Evolutionary conservation across 2,113 vertebrate genomes (phyloP).

Genomic region (Strix aluco): DNA sequence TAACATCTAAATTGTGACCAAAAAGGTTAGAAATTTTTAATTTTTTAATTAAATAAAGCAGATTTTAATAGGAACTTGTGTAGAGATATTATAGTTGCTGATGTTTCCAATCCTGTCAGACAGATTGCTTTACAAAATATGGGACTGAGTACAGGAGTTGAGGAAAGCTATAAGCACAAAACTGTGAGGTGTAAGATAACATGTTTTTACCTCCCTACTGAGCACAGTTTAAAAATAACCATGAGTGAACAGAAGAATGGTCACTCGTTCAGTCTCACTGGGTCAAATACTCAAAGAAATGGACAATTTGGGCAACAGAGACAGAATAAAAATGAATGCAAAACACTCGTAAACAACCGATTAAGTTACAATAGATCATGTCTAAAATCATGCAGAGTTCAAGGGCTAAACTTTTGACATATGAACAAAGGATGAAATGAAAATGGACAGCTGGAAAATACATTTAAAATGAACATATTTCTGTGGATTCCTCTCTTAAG

Average conservation of each 20-base stretch:
- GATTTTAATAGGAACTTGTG: not conserved
- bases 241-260: not conserved
- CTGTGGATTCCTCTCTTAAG: not conserved
- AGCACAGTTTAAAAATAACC: not conserved
- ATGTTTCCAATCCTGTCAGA: not conserved
- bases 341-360: not conserved
- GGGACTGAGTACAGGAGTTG: not conserved
- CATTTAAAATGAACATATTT: not conserved
- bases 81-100: not conserved
- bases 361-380: not conserved
- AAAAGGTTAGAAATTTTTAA: not conserved
- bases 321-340: not conserved
- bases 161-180: not conserved
- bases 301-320: not conserved
- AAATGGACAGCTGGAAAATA: slow-evolving; percentile 10
- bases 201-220: not conserved
- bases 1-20: not conserved
- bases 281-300: not conserved
- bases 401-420: not conserved
- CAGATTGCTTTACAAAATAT: not conserved
- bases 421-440: not conserved
- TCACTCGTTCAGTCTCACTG: not conserved
- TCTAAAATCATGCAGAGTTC: not conserved
- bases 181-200: not conserved
- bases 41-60: not conserved